Evolutionary conservation across 1,140 invertebrate species (phyloP).

Genomic region (Schlechtendalia chinensis): DNA sequence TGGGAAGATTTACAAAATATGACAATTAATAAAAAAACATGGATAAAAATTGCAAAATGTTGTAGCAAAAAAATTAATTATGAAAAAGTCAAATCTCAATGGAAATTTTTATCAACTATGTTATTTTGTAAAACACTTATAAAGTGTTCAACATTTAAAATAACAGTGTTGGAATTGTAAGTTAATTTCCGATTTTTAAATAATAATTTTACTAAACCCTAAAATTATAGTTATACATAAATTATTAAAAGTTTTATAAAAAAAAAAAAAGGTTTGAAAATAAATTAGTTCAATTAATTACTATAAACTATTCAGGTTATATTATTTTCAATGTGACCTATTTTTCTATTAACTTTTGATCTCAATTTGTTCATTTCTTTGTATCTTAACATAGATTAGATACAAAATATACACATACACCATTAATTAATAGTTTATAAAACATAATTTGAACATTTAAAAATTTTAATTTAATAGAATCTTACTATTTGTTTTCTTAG

Average conservation of each 20-base stretch:
- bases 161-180: slow-evolving; percentile 2
- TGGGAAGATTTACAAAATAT: slow-evolving; percentile 19
- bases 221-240: too few relatives aligned
- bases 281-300: not conserved
- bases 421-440: too few relatives aligned
- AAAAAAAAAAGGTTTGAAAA: too few relatives aligned
- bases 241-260: too few relatives aligned
- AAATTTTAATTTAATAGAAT: too few relatives aligned
- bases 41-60: not conserved
- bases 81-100: slow-evolving; percentile 1
- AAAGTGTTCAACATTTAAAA: not conserved
- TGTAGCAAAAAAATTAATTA: not conserved
- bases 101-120: slow-evolving; percentile 17
- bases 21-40: not conserved
- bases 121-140: slow-evolving; percentile 18
- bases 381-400: too few relatives aligned
- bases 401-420: too few relatives aligned
- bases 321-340: too few relatives aligned
- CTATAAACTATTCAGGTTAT: not conserved
- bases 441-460: too few relatives aligned
- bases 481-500: not conserved
- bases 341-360: too few relatives aligned
- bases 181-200: slow-evolving; percentile 3
- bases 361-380: too few relatives aligned
- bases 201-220: too few relatives aligned